Base-by-base conservation (phyloP, 2,888 invertebrate genomes). In the Xylota segnis region DNA sequence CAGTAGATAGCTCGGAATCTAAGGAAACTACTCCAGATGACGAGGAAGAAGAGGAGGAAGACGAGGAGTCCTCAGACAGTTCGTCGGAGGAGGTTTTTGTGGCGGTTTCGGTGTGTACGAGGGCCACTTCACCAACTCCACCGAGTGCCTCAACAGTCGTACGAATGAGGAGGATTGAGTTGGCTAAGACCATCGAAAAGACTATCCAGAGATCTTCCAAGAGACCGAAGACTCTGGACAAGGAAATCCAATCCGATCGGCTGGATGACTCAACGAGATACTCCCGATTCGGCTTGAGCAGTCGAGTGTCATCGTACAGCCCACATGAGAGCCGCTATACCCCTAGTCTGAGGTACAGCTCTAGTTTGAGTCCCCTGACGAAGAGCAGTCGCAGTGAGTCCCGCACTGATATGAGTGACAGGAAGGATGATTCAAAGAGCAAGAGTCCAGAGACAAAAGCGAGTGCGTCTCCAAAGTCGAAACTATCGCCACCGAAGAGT, bases 121-220 rank as follows among this genome's bases (percentile, higher is more conserved):
- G 97, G 78, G 95, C 95, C 32, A 97, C 97, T 0, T 97, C 97
- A 16, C 97, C 97, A 0, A 96, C 95, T 0, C 95, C 95, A 4
- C 95, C 95, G 0, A 90, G 90, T 32, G 63, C 88, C 1, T 89
- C 89, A 34, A 94, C 95, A 0, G 94, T 95, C 0, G 95, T 95
- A 87, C 93, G 96, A 87, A 94, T 94, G 27, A 94, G 95, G 88
- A 93, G 96, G 90, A 94, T 95, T 0, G 96, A 96, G 88, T 94
- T 96, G 89, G 95, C 96, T 5, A 95, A 96, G 90, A 94, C 95
- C 4, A 93, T 95, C 61, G 95, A 96, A 91, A 96, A 95, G 91
- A 95, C 95, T 68, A 93, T 96, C n/a, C 94, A 93, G 10, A 93
- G 95, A 50, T 92, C 94, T 1, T 94, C 94, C 82, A 93, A 91